Percentiles rank a stretch among this genome's conserved stretches.
These are phyloP conservation scores for Vombatus ursinus DNA, from an alignment of 2,113 vertebrate species.

Conservation along the genomic window DNA sequence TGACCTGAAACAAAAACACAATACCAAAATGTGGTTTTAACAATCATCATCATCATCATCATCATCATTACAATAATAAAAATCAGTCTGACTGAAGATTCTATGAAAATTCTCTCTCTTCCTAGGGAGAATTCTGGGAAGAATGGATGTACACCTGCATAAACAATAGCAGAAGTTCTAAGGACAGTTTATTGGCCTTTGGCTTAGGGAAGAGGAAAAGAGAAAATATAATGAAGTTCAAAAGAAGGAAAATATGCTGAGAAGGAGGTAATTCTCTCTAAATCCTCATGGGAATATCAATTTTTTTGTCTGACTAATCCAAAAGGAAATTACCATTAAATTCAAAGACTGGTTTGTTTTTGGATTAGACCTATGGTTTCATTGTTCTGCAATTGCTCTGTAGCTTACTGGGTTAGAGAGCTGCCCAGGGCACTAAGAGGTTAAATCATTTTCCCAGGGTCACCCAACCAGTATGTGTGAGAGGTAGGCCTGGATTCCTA, in stretches of 20 bases:
- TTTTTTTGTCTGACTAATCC: background rate
- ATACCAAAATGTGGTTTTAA: no score
- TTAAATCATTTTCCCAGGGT: background rate
- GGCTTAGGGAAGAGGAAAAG: background rate
- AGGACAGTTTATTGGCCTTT: background rate
- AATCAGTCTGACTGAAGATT: no score
- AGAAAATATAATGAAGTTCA: no score
- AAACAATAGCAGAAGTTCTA: background rate
- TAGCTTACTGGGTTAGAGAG: no score
- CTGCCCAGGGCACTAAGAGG: background rate
- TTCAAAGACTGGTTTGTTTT: background rate
- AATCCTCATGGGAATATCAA: background rate
- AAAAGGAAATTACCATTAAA: background rate
- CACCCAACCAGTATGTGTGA: background rate
- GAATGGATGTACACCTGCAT: background rate
- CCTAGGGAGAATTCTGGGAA: background rate
- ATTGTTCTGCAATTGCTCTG: background rate
- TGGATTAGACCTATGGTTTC: background rate
- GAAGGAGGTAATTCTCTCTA: background rate
- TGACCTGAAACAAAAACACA: no score
- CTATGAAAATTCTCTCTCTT: background rate
- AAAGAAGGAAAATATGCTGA: background rate
- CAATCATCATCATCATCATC: no score
- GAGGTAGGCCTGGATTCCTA: no score
- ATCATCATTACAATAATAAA: no score